Conservation (phyloP, 2,888 invertebrate genomes). For the Agonopterix subpropinquella region DNA sequence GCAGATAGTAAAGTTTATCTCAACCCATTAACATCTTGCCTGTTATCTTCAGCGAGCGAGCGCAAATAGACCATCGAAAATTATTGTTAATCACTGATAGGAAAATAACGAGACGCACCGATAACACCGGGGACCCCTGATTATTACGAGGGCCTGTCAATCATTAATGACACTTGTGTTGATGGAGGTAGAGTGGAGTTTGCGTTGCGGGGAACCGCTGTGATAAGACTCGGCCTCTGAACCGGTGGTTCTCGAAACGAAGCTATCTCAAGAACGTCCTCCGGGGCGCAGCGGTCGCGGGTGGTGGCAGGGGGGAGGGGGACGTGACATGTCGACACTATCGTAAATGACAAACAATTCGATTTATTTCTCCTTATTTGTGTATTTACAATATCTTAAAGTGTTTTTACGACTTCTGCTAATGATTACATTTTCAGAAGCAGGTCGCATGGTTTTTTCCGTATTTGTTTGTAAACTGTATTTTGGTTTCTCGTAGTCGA, state of each 20-base stretch:
- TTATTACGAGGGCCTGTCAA: not conserved
- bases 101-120: conserved; percentile 54
- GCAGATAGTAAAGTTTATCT: not conserved
- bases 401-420: no score
- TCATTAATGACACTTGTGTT: not conserved
- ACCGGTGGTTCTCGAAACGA: conserved; percentile 28
- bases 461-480: no score
- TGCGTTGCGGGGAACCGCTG: conserved; percentile 5
- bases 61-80: conserved; percentile 9
- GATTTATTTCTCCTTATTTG: conserved; percentile 1
- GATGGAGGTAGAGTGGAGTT: conserved; percentile 9
- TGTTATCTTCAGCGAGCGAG: not conserved
- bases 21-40: not conserved
- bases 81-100: conserved; percentile 50
- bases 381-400: no score
- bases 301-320: not conserved
- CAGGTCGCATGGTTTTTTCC: not conserved
- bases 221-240: conserved; percentile 43
- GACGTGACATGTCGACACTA: conserved; percentile 8
- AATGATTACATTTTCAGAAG: not conserved
- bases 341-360: conserved; percentile 3
- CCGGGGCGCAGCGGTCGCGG: not conserved
- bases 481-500: no score
- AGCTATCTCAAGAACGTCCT: conserved; percentile 37
- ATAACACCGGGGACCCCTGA: conserved; percentile 36